These are phyloP conservation scores for Seladonia tumulorum DNA, from an alignment of 2,888 invertebrate genomes.

Conservation along the genomic window DNA sequence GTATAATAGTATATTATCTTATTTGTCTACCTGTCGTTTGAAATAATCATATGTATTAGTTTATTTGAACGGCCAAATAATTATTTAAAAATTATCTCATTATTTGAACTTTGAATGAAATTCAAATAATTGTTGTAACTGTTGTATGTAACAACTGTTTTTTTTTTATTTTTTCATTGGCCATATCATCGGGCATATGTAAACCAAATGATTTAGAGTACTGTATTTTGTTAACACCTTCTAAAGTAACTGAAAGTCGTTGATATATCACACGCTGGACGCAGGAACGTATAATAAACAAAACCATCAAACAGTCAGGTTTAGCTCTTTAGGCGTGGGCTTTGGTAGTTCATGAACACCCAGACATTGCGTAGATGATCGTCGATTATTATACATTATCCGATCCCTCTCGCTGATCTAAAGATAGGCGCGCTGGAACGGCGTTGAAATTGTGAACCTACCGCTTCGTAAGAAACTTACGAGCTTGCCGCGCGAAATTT, in stretches of 20 bases:
- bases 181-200: neutral
- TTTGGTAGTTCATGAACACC: constrained; percentile 18
- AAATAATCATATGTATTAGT: too few relatives aligned
- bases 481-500: neutral
- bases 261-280: neutral
- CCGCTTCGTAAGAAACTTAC: neutral
- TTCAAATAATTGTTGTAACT: too few relatives aligned
- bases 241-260: neutral
- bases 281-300: neutral
- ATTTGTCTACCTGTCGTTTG: too few relatives aligned
- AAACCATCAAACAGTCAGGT: constrained; percentile 10
- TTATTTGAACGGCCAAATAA: too few relatives aligned
- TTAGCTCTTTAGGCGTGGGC: constrained; percentile 15
- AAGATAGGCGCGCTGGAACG: constrained; percentile 6
- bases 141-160: neutral
- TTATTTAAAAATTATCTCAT: too few relatives aligned
- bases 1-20: too few relatives aligned
- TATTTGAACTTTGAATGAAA: too few relatives aligned
- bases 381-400: constrained; percentile 19
- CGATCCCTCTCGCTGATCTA: constrained; percentile 12
- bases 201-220: neutral
- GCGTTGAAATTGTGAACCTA: constrained; percentile 7
- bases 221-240: neutral
- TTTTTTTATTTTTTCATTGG: neutral
- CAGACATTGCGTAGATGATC: constrained; percentile 14